Evolutionary conservation across 2,113 vertebrate genomes (phyloP).

Genomic region (Bufo bufo): DNA sequence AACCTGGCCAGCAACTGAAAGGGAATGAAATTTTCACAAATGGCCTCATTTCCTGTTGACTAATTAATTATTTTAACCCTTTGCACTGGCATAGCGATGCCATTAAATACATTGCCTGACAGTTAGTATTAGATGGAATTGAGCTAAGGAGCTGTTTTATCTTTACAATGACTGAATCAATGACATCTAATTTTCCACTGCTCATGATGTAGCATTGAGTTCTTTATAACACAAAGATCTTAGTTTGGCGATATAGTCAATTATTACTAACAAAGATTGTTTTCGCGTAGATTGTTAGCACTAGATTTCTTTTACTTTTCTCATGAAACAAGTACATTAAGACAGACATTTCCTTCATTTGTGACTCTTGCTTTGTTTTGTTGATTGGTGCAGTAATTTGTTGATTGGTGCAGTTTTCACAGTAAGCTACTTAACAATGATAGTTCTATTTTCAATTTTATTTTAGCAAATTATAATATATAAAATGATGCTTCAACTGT

Average conservation of each 20-base stretch:
- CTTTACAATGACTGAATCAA: constrained; percentile 19
- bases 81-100: neutral
- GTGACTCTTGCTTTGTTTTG: no score
- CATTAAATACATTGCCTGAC: neutral
- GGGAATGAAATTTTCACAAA: constrained; percentile 36
- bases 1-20: neutral
- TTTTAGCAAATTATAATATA: no score
- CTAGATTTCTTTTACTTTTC: neutral
- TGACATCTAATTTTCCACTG: constrained; percentile 26
- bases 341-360: neutral
- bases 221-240: neutral
- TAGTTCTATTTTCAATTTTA: no score
- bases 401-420: no score
- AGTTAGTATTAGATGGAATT: neutral
- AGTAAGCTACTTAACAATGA: no score
- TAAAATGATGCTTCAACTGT: no score
- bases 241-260: neutral
- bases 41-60: constrained; percentile 24
- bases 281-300: neutral
- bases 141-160: neutral
- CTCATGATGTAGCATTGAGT: neutral
- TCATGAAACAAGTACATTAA: neutral
- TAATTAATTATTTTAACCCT: constrained; percentile 43
- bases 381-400: no score
- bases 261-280: neutral